These are phyloP conservation scores for Oncopodura yosiiana DNA, from an alignment of 1,140 invertebrate genomes.

Conservation along the genomic window DNA sequence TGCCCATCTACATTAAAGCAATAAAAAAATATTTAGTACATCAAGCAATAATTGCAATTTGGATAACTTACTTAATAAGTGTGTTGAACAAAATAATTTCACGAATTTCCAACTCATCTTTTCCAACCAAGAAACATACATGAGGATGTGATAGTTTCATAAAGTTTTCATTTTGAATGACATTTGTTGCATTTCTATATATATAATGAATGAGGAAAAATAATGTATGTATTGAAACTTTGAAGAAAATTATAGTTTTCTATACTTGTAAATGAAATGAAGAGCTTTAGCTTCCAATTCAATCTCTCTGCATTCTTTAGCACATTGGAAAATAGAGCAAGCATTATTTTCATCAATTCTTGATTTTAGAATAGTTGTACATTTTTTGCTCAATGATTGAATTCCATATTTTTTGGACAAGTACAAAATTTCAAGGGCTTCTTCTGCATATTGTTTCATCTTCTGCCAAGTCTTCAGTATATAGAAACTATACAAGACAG, in stretches of 20 bases:
- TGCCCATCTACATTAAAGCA: constrained; percentile 12
- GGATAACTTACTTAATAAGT: constrained; percentile 1
- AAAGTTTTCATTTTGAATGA: constrained; percentile 7
- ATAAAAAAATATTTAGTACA: neutral
- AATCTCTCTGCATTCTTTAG: constrained; percentile 17
- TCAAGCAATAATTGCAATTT: no score
- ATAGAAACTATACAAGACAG: constrained; percentile 4
- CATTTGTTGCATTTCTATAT: constrained; percentile 1
- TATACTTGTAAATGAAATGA: constrained; percentile 15
- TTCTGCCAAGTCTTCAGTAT: constrained; percentile 6
- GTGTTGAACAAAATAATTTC: constrained; percentile 11
- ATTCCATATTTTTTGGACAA: constrained; percentile 16
- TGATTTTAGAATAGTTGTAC: neutral
- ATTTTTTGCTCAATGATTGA: constrained; percentile 5
- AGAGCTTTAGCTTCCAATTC: constrained; percentile 17
- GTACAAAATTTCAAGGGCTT: constrained; percentile 16
- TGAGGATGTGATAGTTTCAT: neutral
- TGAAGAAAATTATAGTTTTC: neutral
- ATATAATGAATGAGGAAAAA: no score
- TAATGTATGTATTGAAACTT: no score
- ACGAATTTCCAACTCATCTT: constrained; percentile 12
- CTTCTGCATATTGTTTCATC: neutral
- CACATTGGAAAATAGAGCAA: constrained; percentile 8
- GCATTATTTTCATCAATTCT: constrained; percentile 3
- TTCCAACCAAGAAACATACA: neutral